These are phyloP conservation scores for Sylvietta virens DNA, from an alignment of 2,113 vertebrate species.

Conservation along the genomic window DNA sequence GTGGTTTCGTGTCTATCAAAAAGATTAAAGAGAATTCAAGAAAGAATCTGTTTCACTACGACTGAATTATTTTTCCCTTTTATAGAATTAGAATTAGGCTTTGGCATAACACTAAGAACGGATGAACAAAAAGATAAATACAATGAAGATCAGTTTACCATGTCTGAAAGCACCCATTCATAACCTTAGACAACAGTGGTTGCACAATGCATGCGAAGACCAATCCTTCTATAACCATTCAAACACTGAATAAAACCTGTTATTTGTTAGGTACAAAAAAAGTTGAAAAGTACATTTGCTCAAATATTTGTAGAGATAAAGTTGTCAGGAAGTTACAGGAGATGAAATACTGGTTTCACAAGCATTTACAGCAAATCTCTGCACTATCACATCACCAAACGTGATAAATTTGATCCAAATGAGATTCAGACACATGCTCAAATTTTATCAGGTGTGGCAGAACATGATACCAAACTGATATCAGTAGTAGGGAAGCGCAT, in stretches of 20 bases:
- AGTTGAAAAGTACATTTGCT: not conserved
- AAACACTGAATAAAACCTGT: not conserved
- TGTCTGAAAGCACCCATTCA: not conserved
- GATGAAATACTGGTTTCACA: not conserved
- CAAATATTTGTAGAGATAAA: not conserved
- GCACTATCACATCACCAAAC: not conserved
- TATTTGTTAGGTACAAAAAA: not conserved
- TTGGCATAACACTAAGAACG: not conserved
- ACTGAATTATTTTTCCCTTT: not conserved
- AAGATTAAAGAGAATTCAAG: not conserved
- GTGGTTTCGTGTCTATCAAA: not conserved
- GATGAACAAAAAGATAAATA: not conserved
- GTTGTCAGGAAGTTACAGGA: not conserved
- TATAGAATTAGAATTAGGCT: not conserved
- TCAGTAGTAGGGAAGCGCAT: not conserved
- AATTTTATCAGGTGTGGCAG: not conserved
- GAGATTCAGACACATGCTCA: not conserved
- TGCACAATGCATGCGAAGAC: not conserved
- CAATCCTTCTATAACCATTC: not conserved
- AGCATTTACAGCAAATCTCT: not conserved
- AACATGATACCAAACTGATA: not conserved
- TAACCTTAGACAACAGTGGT: not conserved
- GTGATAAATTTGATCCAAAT: not conserved
- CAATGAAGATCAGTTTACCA: not conserved
- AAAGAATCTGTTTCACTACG: not conserved